phyloP scores from a whole-genome alignment of 2,888 invertebrate genomes.

The Opisthograptis luteolata region DNA sequence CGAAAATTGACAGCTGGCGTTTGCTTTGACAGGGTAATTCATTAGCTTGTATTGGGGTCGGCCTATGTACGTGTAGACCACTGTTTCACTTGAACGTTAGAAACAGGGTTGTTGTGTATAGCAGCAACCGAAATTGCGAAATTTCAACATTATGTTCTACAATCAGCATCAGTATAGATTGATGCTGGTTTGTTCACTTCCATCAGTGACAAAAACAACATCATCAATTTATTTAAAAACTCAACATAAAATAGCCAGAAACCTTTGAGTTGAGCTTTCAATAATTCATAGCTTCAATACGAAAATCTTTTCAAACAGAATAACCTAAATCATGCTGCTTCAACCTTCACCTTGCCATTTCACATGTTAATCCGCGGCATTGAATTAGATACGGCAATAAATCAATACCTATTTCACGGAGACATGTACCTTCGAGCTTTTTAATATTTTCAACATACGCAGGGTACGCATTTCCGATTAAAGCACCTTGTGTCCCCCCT shows the following conservation, averaged over 20 bases:
- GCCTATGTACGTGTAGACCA: constrained; percentile 19
- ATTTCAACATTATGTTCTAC: too few species aligned
- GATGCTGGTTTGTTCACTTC: too few species aligned
- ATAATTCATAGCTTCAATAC: constrained; percentile 1
- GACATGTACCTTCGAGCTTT: constrained; percentile 9
- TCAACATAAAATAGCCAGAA: neutral
- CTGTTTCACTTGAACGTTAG: constrained; percentile 31
- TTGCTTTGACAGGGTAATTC: constrained; percentile 73
- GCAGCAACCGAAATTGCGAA: too few species aligned
- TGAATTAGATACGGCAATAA: constrained; percentile 36
- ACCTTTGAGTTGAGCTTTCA: neutral
- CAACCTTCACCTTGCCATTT: constrained; percentile 39
- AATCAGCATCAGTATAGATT: too few species aligned
- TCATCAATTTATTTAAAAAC: neutral
- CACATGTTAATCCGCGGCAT: constrained; percentile 42
- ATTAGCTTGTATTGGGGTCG: constrained; percentile 55
- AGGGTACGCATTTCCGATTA: constrained; percentile 71
- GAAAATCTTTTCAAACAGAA: constrained; percentile 19
- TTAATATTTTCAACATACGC: constrained; percentile 40
- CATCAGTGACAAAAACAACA: too few species aligned
- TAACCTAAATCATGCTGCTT: constrained; percentile 11
- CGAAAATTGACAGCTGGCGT: constrained; percentile 71
- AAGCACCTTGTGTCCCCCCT: constrained; percentile 71
- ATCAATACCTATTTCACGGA: constrained; percentile 21
- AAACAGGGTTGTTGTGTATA: too few species aligned